Conservation (phyloP, 2,113 vertebrate species). For the Emydocephalus ijimae region DNA sequence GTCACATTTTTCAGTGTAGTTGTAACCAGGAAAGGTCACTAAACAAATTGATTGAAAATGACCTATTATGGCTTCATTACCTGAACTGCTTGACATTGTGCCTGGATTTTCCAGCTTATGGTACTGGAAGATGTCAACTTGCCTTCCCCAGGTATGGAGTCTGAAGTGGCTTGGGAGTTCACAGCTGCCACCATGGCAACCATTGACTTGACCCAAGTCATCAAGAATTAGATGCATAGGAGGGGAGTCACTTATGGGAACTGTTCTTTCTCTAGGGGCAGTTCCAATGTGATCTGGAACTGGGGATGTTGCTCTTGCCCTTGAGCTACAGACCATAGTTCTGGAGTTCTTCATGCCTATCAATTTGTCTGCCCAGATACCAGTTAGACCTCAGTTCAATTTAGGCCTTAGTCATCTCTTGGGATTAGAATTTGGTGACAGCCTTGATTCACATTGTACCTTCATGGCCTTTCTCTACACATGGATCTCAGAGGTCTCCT, state of each 20-base stretch:
- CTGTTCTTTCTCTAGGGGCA: neutral
- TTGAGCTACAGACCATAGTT: neutral
- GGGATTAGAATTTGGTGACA: neutral
- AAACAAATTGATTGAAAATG: neutral
- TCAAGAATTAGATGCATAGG: neutral
- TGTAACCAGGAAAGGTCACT: neutral
- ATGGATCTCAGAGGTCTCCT: neutral
- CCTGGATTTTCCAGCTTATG: neutral
- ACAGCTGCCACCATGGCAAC: neutral
- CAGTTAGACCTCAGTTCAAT: neutral
- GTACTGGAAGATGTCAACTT: neutral
- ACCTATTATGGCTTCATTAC: neutral
- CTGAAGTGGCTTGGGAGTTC: neutral
- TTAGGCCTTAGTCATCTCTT: neutral
- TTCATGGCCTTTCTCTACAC: neutral
- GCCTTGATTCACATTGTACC: neutral
- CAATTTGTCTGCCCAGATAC: neutral
- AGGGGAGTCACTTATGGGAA: neutral
- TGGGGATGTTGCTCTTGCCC: neutral
- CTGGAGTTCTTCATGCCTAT: neutral
- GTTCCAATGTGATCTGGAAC: neutral
- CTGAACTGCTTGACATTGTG: neutral
- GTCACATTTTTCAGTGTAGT: neutral
- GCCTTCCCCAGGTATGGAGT: neutral
- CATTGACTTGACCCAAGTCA: neutral